Evolutionary conservation across 2,113 vertebrate genomes (phyloP), one percentile per base, ranked within the genome.

Genomic region (Ancistrus triradiatus): DNA sequence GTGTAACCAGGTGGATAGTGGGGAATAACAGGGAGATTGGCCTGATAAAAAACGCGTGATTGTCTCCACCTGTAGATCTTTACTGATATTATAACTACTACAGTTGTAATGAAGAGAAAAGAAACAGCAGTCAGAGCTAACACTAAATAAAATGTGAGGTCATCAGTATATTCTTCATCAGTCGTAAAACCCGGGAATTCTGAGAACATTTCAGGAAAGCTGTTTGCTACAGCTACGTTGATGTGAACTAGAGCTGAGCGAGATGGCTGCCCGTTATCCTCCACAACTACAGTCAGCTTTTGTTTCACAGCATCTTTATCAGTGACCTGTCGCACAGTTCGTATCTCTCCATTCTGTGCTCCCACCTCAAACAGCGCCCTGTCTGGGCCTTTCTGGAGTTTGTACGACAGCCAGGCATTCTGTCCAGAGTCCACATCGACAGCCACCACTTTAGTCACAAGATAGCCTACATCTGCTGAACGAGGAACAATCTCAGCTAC

Each of bases 401-500:
- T 72, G 37, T 70, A 70, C 11, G 64, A 66, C 21, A 66, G 64
- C 64, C 64, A 66, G 44, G 64, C 56, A 18, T 60, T 72, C 52
- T 72, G 70, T 50, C 69, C 69, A 52, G 70, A 72, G 70, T 72
- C 70, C 59, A 72, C 59, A 72, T 72, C 70, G 25, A 72, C 58
- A 63, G 70, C 70, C 37, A 72, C 70, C 35, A 72, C 70, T 72
- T 72, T 72, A 47, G 70, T 72, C 15, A 72, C 64, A 1, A 73
- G 65, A 68, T 73, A 73, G 9, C 69, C 64, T 13, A 74, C 56
- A 3, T 85, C 70, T 13, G 67, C 68, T 58, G 46, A 66, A 51
- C 79, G 83, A 50, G 77, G 75, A 18, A 87, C 83, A 35, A 87
- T 79, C 70, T 88, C 85, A 0, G 74, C 82, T 52, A 79, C 72